Base-by-base conservation (phyloP, 2,797 vertebrate species). In the Triplophysa bombifrons region DNA sequence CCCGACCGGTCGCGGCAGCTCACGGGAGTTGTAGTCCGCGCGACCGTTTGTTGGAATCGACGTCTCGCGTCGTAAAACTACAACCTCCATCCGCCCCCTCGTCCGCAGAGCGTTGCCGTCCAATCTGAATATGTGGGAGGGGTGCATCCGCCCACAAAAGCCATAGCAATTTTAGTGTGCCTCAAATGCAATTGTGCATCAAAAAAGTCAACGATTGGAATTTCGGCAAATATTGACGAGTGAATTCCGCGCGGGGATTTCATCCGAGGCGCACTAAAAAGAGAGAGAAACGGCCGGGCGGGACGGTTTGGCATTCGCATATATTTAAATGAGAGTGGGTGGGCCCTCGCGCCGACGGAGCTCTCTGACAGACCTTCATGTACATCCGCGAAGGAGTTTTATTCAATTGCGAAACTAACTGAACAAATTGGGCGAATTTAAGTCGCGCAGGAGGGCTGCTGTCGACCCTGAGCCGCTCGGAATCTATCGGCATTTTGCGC, bases 91-190 rank as follows among this genome's bases (percentile, higher is more conserved):
- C 84, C 86, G 83, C 84, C 91, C 91, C 87, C 85, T 90, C 93
- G 91, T 89, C 87, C 84, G 85, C 88, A 81, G 88, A 90, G 85
- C 70, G 72, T 87, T 84, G 79, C 85, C 88, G 86, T 89, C 91
- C 92, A 93, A 94, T 95, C 92, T 93, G 93, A 93, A 94, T 93
- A 93, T 87, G 91, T 92, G 91, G 93, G 94, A 92, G 93, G 93
- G 89, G 92, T 91, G 86, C 85, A 83, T 92, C 93, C 93, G 93
- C 93, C 93, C 93, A 94, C 91, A 92, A 93, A 84, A 92, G 90
- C 91, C 89, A 91, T 89, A 86, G 89, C 88, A 88, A 89, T 91
- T 87, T 91, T 82, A 84, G 87, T 86, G 84, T 89, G 90, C 90
- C 88, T 88, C 81, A 80, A 87, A 85, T 83, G 72, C 90, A 91